Evolutionary conservation across 2,888 invertebrate genomes (phyloP).

Genomic region (Coenonympha glycerion): DNA sequence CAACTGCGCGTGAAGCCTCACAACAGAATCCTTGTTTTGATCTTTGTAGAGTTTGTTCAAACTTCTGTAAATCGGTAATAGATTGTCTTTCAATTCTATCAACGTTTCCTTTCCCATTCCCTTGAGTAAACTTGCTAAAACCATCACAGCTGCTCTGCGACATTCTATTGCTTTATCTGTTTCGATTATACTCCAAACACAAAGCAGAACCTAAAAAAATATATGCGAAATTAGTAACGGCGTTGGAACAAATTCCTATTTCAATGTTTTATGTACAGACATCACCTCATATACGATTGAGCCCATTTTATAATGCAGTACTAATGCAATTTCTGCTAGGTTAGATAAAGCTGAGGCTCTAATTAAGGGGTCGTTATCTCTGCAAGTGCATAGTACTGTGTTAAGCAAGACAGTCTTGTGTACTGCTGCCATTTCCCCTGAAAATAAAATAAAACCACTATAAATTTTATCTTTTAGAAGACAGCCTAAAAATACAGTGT

Average conservation of each 20-base stretch:
- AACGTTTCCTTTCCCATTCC: slow-evolving; percentile 84
- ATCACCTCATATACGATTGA: slow-evolving; percentile 82
- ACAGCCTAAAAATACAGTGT: too few relatives aligned
- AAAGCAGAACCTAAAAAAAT: slow-evolving; percentile 80
- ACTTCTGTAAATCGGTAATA: slow-evolving; percentile 82
- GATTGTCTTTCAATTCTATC: slow-evolving; percentile 78
- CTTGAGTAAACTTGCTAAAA: slow-evolving; percentile 82
- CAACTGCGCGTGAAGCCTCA: slow-evolving; percentile 84
- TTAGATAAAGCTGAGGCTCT: slow-evolving; percentile 89
- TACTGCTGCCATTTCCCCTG: slow-evolving; percentile 82
- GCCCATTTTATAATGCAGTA: slow-evolving; percentile 84
- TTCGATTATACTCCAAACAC: slow-evolving; percentile 80
- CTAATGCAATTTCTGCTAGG: slow-evolving; percentile 85
- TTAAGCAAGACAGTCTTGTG: slow-evolving; percentile 82
- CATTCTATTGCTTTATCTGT: slow-evolving; percentile 84
- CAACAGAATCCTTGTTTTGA: slow-evolving; percentile 79
- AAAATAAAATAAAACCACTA: slow-evolving; percentile 29
- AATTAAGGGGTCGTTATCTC: slow-evolving; percentile 82
- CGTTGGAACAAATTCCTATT: not conserved
- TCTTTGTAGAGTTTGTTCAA: slow-evolving; percentile 79
- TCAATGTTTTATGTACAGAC: not conserved
- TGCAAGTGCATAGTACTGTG: slow-evolving; percentile 81
- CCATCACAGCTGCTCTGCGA: slow-evolving; percentile 85
- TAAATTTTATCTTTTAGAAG: not conserved
- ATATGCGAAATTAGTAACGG: slow-evolving; percentile 10